Percentiles rank a stretch among this genome's conserved stretches.
phyloP scores from a whole-genome alignment of 2,888 invertebrate genomes.

The Andrena chrysosceles region DNA sequence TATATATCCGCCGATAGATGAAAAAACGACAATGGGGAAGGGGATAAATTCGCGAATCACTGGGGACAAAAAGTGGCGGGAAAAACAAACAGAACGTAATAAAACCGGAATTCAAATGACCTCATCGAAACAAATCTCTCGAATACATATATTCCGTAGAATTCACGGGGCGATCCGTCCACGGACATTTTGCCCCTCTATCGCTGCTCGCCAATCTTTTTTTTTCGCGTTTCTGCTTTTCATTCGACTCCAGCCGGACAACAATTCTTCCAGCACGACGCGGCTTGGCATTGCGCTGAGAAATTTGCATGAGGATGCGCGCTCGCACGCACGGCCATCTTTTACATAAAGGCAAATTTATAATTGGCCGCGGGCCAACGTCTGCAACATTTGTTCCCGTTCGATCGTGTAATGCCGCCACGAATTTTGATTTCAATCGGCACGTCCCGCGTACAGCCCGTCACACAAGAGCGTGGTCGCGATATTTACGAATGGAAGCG shows the following conservation, averaged over 20 bases:
- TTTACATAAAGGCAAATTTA: constrained; percentile 65
- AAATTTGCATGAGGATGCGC: constrained; percentile 61
- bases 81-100: neutral
- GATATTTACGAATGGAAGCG: no score
- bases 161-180: neutral
- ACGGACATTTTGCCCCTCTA: constrained; percentile 6
- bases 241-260: constrained; percentile 10
- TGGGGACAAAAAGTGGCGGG: neutral
- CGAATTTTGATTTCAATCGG: constrained; percentile 60
- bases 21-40: neutral
- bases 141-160: constrained; percentile 30
- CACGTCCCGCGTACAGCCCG: neutral
- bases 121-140: constrained; percentile 30
- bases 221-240: neutral
- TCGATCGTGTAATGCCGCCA: constrained; percentile 47
- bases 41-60: neutral
- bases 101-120: constrained; percentile 36
- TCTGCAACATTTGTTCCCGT: constrained; percentile 48
- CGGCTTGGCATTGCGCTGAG: constrained; percentile 34
- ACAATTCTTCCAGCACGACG: constrained; percentile 32
- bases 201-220: constrained; percentile 5
- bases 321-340: constrained; percentile 30
- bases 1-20: neutral
- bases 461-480: neutral
- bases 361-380: constrained; percentile 66